Base-by-base conservation (phyloP, 2,113 vertebrate species). In the Microtus pennsylvanicus region DNA sequence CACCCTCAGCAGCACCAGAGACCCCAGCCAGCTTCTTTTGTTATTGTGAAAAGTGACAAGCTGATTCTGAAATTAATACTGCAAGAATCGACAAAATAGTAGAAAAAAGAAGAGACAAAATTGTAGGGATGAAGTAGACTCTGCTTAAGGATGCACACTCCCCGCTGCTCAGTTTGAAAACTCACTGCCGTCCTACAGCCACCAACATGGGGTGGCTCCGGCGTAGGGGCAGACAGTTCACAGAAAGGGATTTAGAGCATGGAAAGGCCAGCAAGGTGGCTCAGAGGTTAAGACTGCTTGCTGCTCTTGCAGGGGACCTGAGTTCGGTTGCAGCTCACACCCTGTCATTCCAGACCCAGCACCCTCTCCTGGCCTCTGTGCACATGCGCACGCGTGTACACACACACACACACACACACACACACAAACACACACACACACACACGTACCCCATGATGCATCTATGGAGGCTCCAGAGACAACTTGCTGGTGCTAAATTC, bases 351-450 rank as follows among this genome's bases (percentile, higher is more conserved):
- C 50, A 55, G 78, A 52, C 19, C 50, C 33, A 55, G 35, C 22
- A 19, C 50, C 47, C 47, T 35, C 45, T 80, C 52, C 47, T 80
- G 47, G 77, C 77, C 78, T 55, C 50, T 35, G 50, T 55, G 33
- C 14, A 42, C 19, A 0, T 35, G 3, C 4, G 1, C 33, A 58
- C 55, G 0, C 5, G 17, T 58, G 55, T 55, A 65, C 3, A 65
- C 63, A 65, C 63, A 65, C 24, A 65, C 9, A 26, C 63, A 65
- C 42, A 42, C 42, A 42, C 42, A 42, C 42, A 42, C 42, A 42
- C 42, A 42, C 2, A 42, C 38, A 42, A n/a, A n/a, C 38, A 42
- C 42, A 42, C 47, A 33, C 76, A 19, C 16, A 19, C 28, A 52
- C 45, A 80, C 45, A 78, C 50, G 10, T 11, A 26, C 63, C 10